Conservation (phyloP, 2,113 vertebrate genomes). For the Lichenostomus cassidix region DNA sequence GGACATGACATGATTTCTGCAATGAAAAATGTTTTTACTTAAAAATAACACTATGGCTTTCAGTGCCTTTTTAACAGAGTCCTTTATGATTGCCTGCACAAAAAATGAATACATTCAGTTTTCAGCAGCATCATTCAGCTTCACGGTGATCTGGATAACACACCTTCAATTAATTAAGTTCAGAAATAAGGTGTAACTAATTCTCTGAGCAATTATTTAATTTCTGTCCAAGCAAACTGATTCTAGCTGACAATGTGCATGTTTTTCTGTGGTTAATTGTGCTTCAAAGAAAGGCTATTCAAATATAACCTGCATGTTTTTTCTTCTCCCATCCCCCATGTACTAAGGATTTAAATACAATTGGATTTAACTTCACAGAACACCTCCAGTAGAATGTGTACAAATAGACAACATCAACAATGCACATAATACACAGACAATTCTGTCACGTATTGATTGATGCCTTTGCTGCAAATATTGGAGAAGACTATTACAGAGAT, state of each 20-base stretch:
- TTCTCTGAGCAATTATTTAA: not conserved
- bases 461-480: not conserved
- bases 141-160: not conserved
- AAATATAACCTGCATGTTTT: not conserved
- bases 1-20: not conserved
- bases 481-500: not conserved
- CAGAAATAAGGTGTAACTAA: not conserved
- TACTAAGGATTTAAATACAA: not conserved
- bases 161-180: not conserved
- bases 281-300: not conserved
- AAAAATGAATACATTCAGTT: not conserved
- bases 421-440: not conserved
- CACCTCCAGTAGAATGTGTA: not conserved
- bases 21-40: not conserved
- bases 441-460: not conserved
- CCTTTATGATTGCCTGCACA: not conserved
- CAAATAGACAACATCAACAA: rapidly evolving
- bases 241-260: not conserved
- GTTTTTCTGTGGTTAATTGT: not conserved
- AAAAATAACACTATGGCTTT: not conserved
- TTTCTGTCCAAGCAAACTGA: not conserved
- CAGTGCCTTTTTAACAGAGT: not conserved
- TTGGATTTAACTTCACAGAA: not conserved
- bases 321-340: not conserved
- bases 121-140: not conserved